Percentiles rank a stretch among this genome's conserved stretches.
Conservation (phyloP, 2,113 vertebrate species). For the Xyliphius kryptos region DNA sequence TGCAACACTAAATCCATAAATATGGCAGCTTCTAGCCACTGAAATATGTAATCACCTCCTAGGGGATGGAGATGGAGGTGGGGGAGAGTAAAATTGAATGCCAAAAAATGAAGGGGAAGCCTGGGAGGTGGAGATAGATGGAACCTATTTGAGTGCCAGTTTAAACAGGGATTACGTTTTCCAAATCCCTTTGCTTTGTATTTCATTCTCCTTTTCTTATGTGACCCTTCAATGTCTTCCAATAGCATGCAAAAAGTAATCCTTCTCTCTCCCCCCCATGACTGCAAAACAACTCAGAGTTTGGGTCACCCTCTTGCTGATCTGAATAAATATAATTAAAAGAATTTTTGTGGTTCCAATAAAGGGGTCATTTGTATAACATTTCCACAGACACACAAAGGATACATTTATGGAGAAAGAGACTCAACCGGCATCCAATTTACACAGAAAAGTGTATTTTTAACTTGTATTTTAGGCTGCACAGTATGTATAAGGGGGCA, state of each 20-base stretch:
- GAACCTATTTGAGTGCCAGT: constrained; percentile 28
- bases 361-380: constrained; percentile 98
- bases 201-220: constrained; percentile 28
- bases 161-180: constrained; percentile 42
- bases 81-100: not conserved
- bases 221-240: constrained; percentile 22
- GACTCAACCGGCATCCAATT: constrained; percentile 84
- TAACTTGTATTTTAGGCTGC: constrained; percentile 65
- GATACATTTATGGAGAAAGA: constrained; percentile 86
- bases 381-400: constrained; percentile 96
- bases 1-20: too few relatives aligned
- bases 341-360: constrained; percentile 96
- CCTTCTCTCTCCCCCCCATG: constrained; percentile 23
- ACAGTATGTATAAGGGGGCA: constrained; percentile 63
- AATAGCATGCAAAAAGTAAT: constrained; percentile 16
- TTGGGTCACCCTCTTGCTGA: constrained; percentile 75
- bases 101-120: too few relatives aligned
- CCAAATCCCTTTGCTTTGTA: constrained; percentile 34
- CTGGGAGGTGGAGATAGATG: too few relatives aligned
- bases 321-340: constrained; percentile 98
- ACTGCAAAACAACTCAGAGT: constrained; percentile 40
- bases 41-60: too few relatives aligned
- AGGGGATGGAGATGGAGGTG: too few relatives aligned
- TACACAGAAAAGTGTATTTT: constrained; percentile 93
- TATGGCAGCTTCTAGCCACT: too few relatives aligned